Conservation (phyloP, 2,797 vertebrate species). For the Sebastes taczanowskii region DNA sequence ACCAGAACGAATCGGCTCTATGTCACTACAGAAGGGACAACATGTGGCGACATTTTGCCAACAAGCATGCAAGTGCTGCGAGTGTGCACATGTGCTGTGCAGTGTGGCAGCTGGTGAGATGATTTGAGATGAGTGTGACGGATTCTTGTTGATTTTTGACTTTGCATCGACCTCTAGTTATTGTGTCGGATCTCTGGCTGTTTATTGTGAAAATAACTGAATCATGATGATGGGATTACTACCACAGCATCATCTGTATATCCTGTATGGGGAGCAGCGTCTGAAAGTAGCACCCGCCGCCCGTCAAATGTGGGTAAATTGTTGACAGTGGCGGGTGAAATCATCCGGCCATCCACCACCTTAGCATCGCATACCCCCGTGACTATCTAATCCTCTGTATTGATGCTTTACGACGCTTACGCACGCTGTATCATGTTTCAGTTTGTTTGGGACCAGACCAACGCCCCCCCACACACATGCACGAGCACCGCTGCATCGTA, state of each 20-base stretch:
- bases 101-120: slow-evolving; percentile 12
- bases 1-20: neutral
- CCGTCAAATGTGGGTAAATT: too few species aligned
- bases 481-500: too few species aligned
- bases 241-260: neutral
- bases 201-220: neutral
- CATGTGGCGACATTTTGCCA: neutral
- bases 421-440: too few species aligned
- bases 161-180: neutral
- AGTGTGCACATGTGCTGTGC: slow-evolving; percentile 4
- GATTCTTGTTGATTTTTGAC: neutral
- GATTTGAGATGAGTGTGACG: too few species aligned
- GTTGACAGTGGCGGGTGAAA: too few species aligned
- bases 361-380: too few species aligned
- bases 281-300: too few species aligned
- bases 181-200: neutral
- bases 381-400: too few species aligned
- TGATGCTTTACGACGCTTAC: too few species aligned
- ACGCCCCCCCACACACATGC: too few species aligned
- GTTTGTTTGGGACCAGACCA: accelerated
- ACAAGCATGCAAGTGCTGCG: slow-evolving; percentile 23
- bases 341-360: too few species aligned
- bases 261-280: neutral
- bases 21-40: neutral
- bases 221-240: neutral